These are phyloP conservation scores for Vimba vimba DNA, from an alignment of 2,113 vertebrate species.

Conservation along the genomic window DNA sequence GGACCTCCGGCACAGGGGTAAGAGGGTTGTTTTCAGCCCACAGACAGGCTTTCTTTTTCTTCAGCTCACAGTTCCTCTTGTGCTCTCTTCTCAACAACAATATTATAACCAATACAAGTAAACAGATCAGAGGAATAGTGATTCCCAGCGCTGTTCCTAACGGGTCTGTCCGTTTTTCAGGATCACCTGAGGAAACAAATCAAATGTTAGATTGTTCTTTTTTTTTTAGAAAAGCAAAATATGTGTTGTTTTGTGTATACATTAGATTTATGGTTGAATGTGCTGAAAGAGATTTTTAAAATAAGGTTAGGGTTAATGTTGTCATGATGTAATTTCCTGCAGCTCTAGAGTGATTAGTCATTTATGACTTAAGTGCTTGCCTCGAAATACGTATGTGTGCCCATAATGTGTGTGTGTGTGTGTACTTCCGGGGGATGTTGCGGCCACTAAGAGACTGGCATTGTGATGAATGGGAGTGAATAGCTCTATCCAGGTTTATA, in stretches of 20 bases:
- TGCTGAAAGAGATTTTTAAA: neutral
- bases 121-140: conserved; percentile 44
- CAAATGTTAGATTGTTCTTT: neutral
- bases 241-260: too few relatives aligned
- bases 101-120: conserved; percentile 52
- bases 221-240: neutral
- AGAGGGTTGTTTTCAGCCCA: conserved; percentile 68
- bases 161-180: neutral
- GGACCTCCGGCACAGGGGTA: neutral
- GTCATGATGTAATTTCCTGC: neutral
- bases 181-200: conserved; percentile 46
- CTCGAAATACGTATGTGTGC: neutral
- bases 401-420: neutral
- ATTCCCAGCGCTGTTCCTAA: conserved; percentile 14
- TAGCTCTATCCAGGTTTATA: neutral
- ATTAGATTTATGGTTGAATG: neutral
- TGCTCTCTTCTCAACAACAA: conserved; percentile 50
- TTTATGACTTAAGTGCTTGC: neutral
- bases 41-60: conserved; percentile 49
- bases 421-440: neutral
- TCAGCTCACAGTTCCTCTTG: conserved; percentile 43
- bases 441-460: neutral
- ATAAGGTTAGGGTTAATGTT: neutral
- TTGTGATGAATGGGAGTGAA: neutral
- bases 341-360: conserved; percentile 6